Percentiles rank a stretch among this genome's conserved stretches.
These are phyloP conservation scores for Melanostoma scalare DNA, from an alignment of 2,888 invertebrate genomes.

Conservation along the genomic window DNA sequence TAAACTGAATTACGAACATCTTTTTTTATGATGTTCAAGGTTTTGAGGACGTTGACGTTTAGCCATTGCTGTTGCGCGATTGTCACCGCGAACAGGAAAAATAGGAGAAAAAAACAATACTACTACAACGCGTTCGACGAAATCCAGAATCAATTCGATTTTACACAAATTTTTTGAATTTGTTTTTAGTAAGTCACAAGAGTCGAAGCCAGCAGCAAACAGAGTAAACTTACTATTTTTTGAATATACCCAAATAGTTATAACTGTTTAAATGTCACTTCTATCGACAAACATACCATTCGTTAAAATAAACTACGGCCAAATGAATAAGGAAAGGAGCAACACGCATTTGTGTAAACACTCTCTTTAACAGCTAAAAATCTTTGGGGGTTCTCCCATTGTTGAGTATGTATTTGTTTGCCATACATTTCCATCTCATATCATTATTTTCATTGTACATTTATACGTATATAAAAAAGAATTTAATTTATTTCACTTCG, in stretches of 20 bases:
- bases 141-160: slow-evolving; percentile 70
- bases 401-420: neutral
- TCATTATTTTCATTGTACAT: slow-evolving; percentile 64
- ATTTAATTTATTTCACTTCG: slow-evolving; percentile 69
- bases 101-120: slow-evolving; percentile 34
- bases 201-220: too few relatives aligned
- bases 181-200: too few relatives aligned
- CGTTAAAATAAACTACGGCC: neutral
- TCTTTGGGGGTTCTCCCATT: neutral
- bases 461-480: slow-evolving; percentile 21
- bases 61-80: slow-evolving; percentile 25
- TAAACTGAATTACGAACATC: slow-evolving; percentile 51
- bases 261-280: neutral
- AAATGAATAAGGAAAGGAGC: neutral
- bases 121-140: slow-evolving; percentile 22
- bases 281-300: neutral
- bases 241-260: neutral
- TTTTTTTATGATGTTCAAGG: slow-evolving; percentile 68
- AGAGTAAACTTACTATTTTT: too few relatives aligned
- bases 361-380: neutral
- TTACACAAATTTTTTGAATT: slow-evolving; percentile 42
- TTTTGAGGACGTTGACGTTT: slow-evolving; percentile 72
- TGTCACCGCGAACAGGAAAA: slow-evolving; percentile 27
- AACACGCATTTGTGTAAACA: neutral
- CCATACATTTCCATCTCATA: slow-evolving; percentile 56